Base-by-base conservation (phyloP, 2,113 vertebrate genomes). In the Alligator mississippiensis region DNA sequence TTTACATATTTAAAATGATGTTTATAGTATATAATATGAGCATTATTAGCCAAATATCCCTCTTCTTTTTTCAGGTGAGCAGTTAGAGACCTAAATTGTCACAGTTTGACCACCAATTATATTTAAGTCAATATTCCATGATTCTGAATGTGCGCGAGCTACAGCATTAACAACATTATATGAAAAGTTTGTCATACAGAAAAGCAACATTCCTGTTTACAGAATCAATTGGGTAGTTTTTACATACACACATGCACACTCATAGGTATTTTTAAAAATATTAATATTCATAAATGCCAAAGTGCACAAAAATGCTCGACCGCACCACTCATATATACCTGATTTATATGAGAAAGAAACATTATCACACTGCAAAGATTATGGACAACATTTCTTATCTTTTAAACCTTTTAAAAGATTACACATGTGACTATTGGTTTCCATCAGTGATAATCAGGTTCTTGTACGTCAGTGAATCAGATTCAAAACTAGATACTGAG, bases 11-110 rank as follows among this genome's bases (percentile, higher is more conserved):
- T 79, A 89, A 95, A 79, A 79, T 30, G 72, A 85, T 30, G 30
- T 85, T 96, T 90, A 82, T 86, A 85, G 62, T 92, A 96, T 90
- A 92, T n/a, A 85, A 84, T 57, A 85, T 77, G 70, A 93, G 84
- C 25, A 94, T 80, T 90, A 85, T 94, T 80, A 97, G 96, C 85
- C 84, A 94, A 60, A 93, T 80, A 93, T 92, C 77, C 62, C 76
- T 88, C 82, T 74, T 92, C 86, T 89, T 87, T 93, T 97, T 98
- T 98, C 98, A 98, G 97, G 98, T 98, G 98, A 98, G 98, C 98
- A 98, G 97, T 97, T 98, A 97, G 91, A 88, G 59, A 91, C 84
- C 94, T 54, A 90, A 88, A 93, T 78, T 93, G 82, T 64, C 90
- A 74, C 75, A 68, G 61, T 90, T 57, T 84, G 86, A 94, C 77